A percentile compares a stretch with the other conserved stretches of the same genome.
Evolutionary conservation across 2,888 invertebrate genomes (phyloP).

Genomic region (Troides oblongomaculatus): DNA sequence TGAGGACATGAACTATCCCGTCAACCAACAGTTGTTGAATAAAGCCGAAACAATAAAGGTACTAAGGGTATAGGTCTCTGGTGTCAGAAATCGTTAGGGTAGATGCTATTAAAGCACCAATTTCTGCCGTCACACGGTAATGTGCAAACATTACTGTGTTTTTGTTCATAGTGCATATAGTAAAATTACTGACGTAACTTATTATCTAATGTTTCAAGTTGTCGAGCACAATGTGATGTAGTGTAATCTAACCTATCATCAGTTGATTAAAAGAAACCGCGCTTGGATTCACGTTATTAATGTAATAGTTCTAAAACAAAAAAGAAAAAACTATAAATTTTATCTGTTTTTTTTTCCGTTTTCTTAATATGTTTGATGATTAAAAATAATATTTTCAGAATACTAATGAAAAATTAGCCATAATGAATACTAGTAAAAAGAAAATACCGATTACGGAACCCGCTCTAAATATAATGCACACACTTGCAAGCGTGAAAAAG

Average conservation of each 20-base stretch:
- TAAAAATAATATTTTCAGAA: slow-evolving; percentile 47
- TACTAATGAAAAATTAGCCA: slow-evolving; percentile 67
- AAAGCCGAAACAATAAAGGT: slow-evolving; percentile 74
- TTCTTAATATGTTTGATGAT: too few relatives aligned
- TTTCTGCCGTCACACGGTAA: not conserved
- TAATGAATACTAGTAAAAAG: slow-evolving; percentile 69
- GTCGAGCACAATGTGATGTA: too few relatives aligned
- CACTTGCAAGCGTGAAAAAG: slow-evolving; percentile 78
- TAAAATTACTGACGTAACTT: not conserved
- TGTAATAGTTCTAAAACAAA: too few relatives aligned
- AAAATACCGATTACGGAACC: slow-evolving; percentile 77
- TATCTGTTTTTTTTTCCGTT: too few relatives aligned
- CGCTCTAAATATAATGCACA: slow-evolving; percentile 81
- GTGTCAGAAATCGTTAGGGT: too few relatives aligned
- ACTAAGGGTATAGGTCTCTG: not conserved
- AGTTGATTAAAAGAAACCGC: too few relatives aligned
- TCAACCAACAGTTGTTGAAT: slow-evolving; percentile 71
- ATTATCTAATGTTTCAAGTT: not conserved
- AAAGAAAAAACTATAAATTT: too few relatives aligned
- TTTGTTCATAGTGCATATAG: not conserved
- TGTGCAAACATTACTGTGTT: not conserved
- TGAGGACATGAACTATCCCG: slow-evolving; percentile 80
- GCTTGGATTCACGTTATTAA: too few relatives aligned
- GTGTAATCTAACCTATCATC: too few relatives aligned
- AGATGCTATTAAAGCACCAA: too few relatives aligned